These are phyloP conservation scores for Baronia brevicornis DNA, from an alignment of 2,888 invertebrate species.

Conservation along the genomic window DNA sequence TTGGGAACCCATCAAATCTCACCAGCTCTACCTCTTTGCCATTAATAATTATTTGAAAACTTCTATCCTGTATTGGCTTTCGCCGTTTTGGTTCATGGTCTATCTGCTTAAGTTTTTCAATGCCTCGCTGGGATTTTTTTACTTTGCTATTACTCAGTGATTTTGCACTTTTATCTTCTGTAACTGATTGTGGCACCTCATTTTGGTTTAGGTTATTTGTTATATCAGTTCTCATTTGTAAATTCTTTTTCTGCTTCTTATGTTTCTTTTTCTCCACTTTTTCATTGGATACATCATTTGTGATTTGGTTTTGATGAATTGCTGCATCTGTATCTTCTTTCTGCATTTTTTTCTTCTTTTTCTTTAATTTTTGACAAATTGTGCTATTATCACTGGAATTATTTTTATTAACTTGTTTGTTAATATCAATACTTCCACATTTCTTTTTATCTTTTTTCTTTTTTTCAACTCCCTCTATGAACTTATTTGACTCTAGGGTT, in stretches of 20 bases:
- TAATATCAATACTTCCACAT: too few relatives aligned
- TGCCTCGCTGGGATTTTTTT: conserved; percentile 1
- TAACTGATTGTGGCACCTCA: conserved; percentile 23
- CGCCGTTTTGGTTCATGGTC: conserved; percentile 50
- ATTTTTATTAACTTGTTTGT: too few relatives aligned
- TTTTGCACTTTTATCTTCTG: conserved; percentile 17
- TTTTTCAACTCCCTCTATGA: conserved; percentile 6
- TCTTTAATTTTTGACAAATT: too few relatives aligned
- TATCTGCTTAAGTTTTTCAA: conserved; percentile 28
- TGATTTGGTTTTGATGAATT: too few relatives aligned
- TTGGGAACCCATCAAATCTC: conserved; percentile 82
- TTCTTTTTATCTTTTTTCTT: conserved; percentile 24
- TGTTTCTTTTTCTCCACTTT: conserved; percentile 6
- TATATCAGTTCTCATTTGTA: neutral
- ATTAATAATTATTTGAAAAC: conserved; percentile 76
- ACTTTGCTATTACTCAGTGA: too few relatives aligned
- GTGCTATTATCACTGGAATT: too few relatives aligned
- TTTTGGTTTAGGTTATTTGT: conserved; percentile 9
- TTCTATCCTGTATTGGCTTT: conserved; percentile 60
- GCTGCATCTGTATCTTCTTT: too few relatives aligned
- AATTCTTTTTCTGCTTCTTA: conserved; percentile 1
- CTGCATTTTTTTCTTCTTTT: conserved; percentile 1
- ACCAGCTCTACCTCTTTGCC: conserved; percentile 78
- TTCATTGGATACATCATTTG: conserved; percentile 1
- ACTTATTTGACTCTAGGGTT: neutral